Conservation (phyloP, 2,797 vertebrate genomes). For the Sebastes hubbsi region DNA sequence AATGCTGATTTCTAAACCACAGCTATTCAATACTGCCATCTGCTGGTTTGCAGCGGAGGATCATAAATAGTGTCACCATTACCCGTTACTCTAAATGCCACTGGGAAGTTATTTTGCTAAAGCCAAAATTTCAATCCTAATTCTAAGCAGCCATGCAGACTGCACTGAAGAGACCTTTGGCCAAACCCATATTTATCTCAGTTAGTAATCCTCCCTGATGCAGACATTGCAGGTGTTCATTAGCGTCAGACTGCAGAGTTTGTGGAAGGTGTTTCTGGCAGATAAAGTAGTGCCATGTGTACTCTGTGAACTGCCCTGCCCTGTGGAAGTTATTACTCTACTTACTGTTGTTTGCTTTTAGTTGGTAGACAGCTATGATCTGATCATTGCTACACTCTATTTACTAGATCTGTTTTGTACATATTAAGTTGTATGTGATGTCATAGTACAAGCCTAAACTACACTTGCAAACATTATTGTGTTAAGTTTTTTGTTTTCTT, state of each 20-base stretch:
- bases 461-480: neutral
- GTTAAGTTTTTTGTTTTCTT: neutral
- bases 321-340: constrained; percentile 2
- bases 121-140: neutral
- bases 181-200: constrained; percentile 1
- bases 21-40: constrained; percentile 79
- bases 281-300: constrained; percentile 36
- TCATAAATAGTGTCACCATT: neutral
- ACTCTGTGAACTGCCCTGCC: constrained; percentile 18
- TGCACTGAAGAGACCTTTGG: neutral
- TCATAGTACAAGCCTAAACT: neutral
- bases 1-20: neutral
- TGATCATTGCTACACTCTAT: neutral
- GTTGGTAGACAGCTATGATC: neutral
- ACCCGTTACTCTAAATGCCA: neutral
- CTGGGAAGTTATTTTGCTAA: neutral
- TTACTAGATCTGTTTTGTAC: neutral
- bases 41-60: constrained; percentile 52
- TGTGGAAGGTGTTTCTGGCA: constrained; percentile 56
- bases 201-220: constrained; percentile 12
- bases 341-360: constrained; percentile 7
- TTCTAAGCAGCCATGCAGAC: neutral
- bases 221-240: constrained; percentile 20
- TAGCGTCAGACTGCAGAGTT: constrained; percentile 15
- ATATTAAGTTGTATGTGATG: neutral